Percentiles rank a stretch among this genome's conserved stretches.
These are phyloP conservation scores for Polylopha cassiicola DNA, from an alignment of 2,888 invertebrate genomes.

Conservation along the genomic window DNA sequence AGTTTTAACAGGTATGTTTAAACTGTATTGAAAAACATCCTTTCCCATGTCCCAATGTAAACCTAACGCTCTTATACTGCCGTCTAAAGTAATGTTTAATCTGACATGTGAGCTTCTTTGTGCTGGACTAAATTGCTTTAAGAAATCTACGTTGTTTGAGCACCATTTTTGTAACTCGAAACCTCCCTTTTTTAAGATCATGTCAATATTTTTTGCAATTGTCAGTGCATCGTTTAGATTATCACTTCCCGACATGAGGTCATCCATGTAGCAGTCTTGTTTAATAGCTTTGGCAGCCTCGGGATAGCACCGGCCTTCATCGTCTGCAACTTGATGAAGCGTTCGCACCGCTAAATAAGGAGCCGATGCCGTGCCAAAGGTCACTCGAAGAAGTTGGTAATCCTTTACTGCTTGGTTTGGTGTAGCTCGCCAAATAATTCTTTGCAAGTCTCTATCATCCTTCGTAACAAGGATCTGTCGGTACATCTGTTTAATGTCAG, in stretches of 20 bases:
- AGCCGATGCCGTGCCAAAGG: background rate
- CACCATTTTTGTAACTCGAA: conserved; percentile 28
- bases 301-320: conserved; percentile 9
- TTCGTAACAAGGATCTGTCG: no score
- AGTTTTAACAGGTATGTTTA: conserved; percentile 15
- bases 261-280: conserved; percentile 26
- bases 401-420: no score
- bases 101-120: background rate
- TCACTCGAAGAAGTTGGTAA: no score
- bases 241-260: conserved; percentile 20
- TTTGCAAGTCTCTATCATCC: no score
- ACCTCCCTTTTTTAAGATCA: conserved; percentile 22
- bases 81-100: background rate
- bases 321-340: conserved; percentile 2
- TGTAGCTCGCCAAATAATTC: no score
- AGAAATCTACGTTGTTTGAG: conserved; percentile 23
- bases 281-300: conserved; percentile 18
- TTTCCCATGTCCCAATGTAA: conserved; percentile 25
- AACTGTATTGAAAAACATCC: conserved; percentile 27
- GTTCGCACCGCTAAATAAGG: conserved; percentile 1
- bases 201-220: conserved; percentile 8
- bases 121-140: conserved; percentile 12
- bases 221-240: conserved; percentile 20
- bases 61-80: conserved; percentile 1
- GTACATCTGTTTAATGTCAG: no score